Percentiles rank a stretch among this genome's conserved stretches.
These are phyloP conservation scores for Phymorhynchus buccinoides DNA, from an alignment of 1,140 invertebrate species.

Conservation along the genomic window DNA sequence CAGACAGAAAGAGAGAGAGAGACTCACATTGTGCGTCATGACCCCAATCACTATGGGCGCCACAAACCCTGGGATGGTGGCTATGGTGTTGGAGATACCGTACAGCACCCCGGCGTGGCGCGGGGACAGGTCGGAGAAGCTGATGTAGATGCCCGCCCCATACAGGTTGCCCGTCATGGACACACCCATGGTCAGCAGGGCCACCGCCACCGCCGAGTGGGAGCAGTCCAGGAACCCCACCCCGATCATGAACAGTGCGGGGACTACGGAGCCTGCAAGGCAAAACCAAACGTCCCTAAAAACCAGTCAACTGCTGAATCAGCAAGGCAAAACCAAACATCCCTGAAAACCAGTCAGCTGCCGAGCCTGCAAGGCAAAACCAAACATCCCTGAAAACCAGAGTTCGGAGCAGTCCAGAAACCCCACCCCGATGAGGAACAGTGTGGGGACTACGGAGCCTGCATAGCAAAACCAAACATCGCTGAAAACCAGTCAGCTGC, in stretches of 20 bases:
- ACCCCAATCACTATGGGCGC: conserved; percentile 62
- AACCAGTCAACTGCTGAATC: too few species aligned
- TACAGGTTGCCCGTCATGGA: conserved; percentile 42
- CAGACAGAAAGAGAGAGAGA: too few species aligned
- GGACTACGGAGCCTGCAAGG: conserved; percentile 44
- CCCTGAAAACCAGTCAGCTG: too few species aligned
- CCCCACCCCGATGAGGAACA: too few species aligned
- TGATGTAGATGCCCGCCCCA: conserved; percentile 43
- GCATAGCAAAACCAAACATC: too few species aligned
- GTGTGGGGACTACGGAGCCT: too few species aligned
- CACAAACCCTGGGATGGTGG: conserved; percentile 66
- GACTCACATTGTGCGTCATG: conserved; percentile 63
- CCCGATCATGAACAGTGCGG: conserved; percentile 39
- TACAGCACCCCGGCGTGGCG: conserved; percentile 66
- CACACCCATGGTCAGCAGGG: conserved; percentile 36
- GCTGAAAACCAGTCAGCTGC: too few species aligned
- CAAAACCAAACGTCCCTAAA: too few species aligned
- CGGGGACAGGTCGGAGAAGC: conserved; percentile 44
- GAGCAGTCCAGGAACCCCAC: conserved; percentile 46
- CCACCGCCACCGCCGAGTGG: conserved; percentile 25
- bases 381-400: too few species aligned
- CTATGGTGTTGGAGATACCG: conserved; percentile 69
- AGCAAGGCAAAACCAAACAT: too few species aligned
- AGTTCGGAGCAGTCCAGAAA: too few species aligned
- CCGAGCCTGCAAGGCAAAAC: too few species aligned